Evolutionary conservation across 2,888 invertebrate genomes (phyloP), one percentile per base, ranked within the genome.

Genomic region (Morpho deidamia): DNA sequence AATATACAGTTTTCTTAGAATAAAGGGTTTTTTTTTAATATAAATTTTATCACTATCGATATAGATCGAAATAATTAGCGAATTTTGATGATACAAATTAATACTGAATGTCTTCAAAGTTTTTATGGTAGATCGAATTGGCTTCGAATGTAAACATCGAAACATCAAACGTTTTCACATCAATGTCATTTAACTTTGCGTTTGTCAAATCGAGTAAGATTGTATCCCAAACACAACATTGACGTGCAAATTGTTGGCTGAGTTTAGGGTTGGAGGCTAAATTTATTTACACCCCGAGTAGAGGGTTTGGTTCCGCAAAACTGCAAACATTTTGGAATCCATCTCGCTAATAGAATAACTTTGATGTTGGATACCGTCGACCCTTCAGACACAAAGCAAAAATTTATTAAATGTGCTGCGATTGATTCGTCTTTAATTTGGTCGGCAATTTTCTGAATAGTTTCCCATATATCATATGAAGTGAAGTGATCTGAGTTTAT

Each of bases 331-430:
- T 55, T 44, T 42, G 45, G 23, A 44, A 38, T 37, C 42, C 45
- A 55, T 55, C 33, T 12, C 52, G 41, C 49, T 54, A 50, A 55
- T 55, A 50, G 50, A 55, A 55, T 55, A 55, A 55, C 54, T 50
- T 55, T 45, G 40, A 42, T 12, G 50, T 45, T 45, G 40, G 50
- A 46, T 44, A 50, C 40, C 33, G 45, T 41, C 42, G 41, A 42
- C 42, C 49, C 35, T 44, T 33, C 41, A 38, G 42, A 42, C 45
- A 45, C 45, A 42, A 50, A 55, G 32, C 50, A n/a, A n/a, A 42
- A 45, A 45, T 45, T 41, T 55, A 50, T 50, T 55, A 50, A 50
- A 55, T 47, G 37, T n/a, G 4, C 14, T 14, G 42, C 12, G 50
- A 46, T 55, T 50, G 50, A 50, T 46, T 50, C 45, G 45, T 38